These are phyloP conservation scores for Aphelocoma californica DNA, from an alignment of 2,797 vertebrate species.

Conservation along the genomic window DNA sequence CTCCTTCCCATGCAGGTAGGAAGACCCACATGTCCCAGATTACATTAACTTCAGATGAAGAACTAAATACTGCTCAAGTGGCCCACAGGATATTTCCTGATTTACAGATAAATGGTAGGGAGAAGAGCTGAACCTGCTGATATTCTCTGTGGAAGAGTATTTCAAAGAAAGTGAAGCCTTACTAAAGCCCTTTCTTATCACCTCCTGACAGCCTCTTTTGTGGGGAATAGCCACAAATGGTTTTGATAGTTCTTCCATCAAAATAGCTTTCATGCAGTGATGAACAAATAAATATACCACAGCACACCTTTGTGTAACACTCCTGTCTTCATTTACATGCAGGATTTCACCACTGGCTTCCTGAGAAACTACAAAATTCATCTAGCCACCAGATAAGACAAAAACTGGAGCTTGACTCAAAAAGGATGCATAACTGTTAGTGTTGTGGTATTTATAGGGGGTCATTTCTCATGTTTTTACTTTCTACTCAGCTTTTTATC, in stretches of 20 bases:
- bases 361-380: background rate
- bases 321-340: conserved; percentile 9
- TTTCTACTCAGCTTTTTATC: background rate
- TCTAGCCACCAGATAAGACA: background rate
- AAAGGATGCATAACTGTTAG: background rate
- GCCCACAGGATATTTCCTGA: background rate
- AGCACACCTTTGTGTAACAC: conserved; percentile 16
- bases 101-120: background rate
- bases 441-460: background rate
- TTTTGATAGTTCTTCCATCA: background rate
- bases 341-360: conserved; percentile 18
- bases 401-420: conserved; percentile 3
- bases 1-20: background rate
- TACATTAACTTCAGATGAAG: background rate
- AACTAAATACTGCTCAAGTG: background rate
- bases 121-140: background rate
- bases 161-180: conserved; percentile 12
- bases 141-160: background rate
- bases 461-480: background rate
- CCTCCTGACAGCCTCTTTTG: background rate
- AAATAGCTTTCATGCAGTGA: background rate
- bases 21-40: background rate
- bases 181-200: background rate
- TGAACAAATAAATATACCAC: background rate
- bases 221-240: background rate